Evolutionary conservation across 2,113 vertebrate genomes (phyloP).

Genomic region (Xyrauchen texanus): DNA sequence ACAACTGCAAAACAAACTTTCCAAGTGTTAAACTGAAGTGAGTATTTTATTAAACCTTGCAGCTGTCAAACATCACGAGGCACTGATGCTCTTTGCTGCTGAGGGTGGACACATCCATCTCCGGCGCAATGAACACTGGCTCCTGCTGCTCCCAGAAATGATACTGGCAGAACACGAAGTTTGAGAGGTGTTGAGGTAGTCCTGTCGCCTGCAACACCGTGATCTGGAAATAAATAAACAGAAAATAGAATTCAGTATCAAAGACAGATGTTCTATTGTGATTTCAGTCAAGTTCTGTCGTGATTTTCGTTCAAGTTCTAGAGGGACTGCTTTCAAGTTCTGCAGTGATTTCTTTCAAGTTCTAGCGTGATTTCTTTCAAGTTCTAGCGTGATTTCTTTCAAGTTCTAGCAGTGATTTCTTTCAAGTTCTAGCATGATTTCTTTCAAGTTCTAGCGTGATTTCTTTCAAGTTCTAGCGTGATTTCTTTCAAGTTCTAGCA

Average conservation of each 20-base stretch:
- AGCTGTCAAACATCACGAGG: slow-evolving; percentile 94
- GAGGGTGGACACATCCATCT: slow-evolving; percentile 81
- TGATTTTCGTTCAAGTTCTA: too few species aligned
- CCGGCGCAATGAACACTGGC: slow-evolving; percentile 83
- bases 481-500: too few species aligned
- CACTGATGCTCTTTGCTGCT: slow-evolving; percentile 86
- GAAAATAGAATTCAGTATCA: not conserved
- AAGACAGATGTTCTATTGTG: too few species aligned
- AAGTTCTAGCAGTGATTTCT: too few species aligned
- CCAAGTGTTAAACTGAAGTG: not conserved
- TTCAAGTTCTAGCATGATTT: too few species aligned
- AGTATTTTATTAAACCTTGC: slow-evolving; percentile 73
- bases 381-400: too few species aligned
- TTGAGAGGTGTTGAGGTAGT: slow-evolving; percentile 89
- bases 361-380: too few species aligned
- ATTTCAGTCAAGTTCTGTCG: too few species aligned
- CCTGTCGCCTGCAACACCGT: slow-evolving; percentile 95
- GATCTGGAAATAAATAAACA: slow-evolving; percentile 72
- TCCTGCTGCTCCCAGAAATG: slow-evolving; percentile 91
- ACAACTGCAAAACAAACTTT: too few species aligned
- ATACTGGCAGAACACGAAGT: slow-evolving; percentile 98
- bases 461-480: too few species aligned
- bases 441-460: too few species aligned
- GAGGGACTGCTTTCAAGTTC: fast-evolving
- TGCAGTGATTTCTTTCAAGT: too few species aligned